phyloP scores from a whole-genome alignment of 2,113 vertebrate species.

The Urocynchramus pylzowi region DNA sequence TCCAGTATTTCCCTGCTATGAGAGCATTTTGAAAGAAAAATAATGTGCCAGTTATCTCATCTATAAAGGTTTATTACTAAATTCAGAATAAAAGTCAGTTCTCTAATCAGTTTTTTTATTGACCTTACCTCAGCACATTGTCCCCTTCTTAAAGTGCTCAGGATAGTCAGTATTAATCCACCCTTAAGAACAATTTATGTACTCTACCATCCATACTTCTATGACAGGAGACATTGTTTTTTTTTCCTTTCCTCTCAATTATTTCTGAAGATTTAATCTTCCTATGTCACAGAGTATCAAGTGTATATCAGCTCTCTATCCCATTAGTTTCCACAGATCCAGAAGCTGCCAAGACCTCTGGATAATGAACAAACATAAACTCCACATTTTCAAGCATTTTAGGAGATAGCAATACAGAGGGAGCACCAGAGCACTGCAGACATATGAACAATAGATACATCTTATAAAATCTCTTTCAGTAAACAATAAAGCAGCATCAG shows the following conservation, averaged over 20 bases:
- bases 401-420: neutral
- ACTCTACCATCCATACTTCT: neutral
- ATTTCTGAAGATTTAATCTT: slow-evolving; percentile 36
- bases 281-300: slow-evolving; percentile 1
- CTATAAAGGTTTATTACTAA: neutral
- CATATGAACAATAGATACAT: neutral
- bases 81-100: neutral
- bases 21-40: neutral
- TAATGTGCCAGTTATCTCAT: neutral
- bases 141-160: neutral
- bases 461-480: neutral
- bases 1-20: neutral
- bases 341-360: slow-evolving; percentile 9
- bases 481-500: neutral
- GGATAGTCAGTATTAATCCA: neutral
- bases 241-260: slow-evolving; percentile 29
- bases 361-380: neutral
- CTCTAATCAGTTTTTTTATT: neutral
- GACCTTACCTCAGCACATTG: neutral
- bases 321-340: neutral
- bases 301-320: neutral
- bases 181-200: neutral
- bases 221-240: neutral
- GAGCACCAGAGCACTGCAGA: neutral
- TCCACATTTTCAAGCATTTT: neutral